phyloP scores from a whole-genome alignment of 1,140 invertebrate genomes.

The Zaprionus ornatus region DNA sequence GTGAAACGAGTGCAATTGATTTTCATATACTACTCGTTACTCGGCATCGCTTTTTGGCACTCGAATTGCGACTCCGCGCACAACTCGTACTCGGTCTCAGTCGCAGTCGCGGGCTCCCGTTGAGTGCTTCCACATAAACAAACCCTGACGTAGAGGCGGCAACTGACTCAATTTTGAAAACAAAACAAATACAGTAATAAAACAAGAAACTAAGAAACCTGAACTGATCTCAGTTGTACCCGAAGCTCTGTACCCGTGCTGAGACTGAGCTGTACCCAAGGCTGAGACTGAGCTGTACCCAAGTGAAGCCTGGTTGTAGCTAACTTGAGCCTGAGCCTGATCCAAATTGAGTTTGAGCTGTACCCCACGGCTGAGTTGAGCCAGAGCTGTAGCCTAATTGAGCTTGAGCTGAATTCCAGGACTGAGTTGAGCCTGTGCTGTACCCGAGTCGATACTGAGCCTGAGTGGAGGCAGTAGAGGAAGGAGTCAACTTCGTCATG shows the following conservation, averaged over 20 bases:
- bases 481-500: slow-evolving; percentile 10
- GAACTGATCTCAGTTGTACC: background rate
- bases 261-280: too few relatives aligned
- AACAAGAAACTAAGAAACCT: slow-evolving; percentile 2
- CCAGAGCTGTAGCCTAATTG: too few relatives aligned
- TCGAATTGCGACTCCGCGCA: slow-evolving; percentile 8
- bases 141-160: slow-evolving; percentile 5
- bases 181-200: slow-evolving; percentile 18
- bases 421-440: too few relatives aligned
- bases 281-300: too few relatives aligned
- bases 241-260: too few relatives aligned
- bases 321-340: too few relatives aligned
- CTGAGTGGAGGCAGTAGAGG: background rate
- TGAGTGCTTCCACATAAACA: slow-evolving; percentile 26
- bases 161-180: background rate
- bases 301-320: too few relatives aligned
- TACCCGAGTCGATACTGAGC: too few relatives aligned
- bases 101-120: slow-evolving; percentile 2
- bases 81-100: slow-evolving; percentile 5
- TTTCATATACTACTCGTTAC: slow-evolving; percentile 37
- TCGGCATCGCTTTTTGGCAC: slow-evolving; percentile 15
- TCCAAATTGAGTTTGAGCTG: too few relatives aligned
- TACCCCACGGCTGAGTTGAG: too few relatives aligned
- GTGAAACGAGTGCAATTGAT: slow-evolving; percentile 56
- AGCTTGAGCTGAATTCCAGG: too few relatives aligned